Percentiles rank a stretch among this genome's conserved stretches.
phyloP scores from a whole-genome alignment of 2,113 vertebrate genomes.

The Thymallus thymallus region DNA sequence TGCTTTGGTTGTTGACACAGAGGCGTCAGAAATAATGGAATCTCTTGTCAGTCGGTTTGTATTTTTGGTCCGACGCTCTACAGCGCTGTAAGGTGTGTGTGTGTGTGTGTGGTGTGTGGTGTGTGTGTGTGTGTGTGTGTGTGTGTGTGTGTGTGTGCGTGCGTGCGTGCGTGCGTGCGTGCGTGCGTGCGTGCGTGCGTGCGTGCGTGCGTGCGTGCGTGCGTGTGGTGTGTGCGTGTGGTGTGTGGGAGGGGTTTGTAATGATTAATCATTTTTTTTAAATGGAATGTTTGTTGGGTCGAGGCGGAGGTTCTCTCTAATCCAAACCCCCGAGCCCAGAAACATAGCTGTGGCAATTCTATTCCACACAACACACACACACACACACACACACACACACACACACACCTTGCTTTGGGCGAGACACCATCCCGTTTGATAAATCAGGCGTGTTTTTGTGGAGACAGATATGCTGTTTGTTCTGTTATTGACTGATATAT shows the following conservation, averaged over 20 bases:
- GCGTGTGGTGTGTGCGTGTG: too few species aligned
- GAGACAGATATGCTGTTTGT: conserved; percentile 53
- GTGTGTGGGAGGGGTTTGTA: conserved; percentile 56
- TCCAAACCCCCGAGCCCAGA: conserved; percentile 73
- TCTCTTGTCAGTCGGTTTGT: conserved; percentile 67
- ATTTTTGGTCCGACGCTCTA: conserved; percentile 54
- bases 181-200: conserved; percentile 58
- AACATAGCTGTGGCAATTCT: conserved; percentile 60
- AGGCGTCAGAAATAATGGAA: conserved; percentile 73
- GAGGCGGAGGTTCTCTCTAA: conserved; percentile 67
- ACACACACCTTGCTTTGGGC: conserved; percentile 65
- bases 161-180: conserved; percentile 46
- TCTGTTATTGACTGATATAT: conserved; percentile 27
- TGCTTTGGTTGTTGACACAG: conserved; percentile 67
- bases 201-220: conserved; percentile 38
- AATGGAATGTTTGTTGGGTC: conserved; percentile 75
- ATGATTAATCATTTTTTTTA: conserved; percentile 78
- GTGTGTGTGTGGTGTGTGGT: conserved; percentile 67
- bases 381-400: conserved; percentile 46
- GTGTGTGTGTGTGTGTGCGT: not conserved
- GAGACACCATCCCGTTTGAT: conserved; percentile 67
- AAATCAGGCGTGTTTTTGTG: conserved; percentile 60
- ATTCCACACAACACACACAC: conserved; percentile 33
- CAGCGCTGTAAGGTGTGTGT: conserved; percentile 62
- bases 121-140: conserved; percentile 46